Percentiles rank a stretch among this genome's conserved stretches.
Evolutionary conservation across 2,888 invertebrate species (phyloP).

Genomic region (Mechanitis mazaeus): DNA sequence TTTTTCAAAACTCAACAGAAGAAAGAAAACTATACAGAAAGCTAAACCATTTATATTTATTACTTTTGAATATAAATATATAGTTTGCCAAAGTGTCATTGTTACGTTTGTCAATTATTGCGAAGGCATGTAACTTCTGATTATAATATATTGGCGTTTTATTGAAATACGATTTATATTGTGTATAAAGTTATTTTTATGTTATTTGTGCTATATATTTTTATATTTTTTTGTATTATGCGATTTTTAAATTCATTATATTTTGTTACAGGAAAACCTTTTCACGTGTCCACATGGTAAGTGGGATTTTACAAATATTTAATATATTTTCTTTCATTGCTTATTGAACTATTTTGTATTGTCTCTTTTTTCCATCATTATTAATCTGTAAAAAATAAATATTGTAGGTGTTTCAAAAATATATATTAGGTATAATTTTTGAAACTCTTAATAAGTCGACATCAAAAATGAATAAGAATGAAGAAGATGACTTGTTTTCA

Average conservation of each 20-base stretch:
- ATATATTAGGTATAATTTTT: too few species aligned
- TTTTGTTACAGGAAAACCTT: constrained; percentile 79
- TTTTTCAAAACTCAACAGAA: too few species aligned
- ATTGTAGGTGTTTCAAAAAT: too few species aligned
- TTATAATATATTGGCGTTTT: constrained; percentile 20
- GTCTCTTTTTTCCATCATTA: too few species aligned
- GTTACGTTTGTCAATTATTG: constrained; percentile 30
- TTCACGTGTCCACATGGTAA: constrained; percentile 86
- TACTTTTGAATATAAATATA: too few species aligned
- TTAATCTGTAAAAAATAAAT: too few species aligned
- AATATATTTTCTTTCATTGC: constrained; percentile 2
- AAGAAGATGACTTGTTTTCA: too few species aligned
- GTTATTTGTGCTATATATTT: neutral
- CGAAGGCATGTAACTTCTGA: constrained; percentile 8
- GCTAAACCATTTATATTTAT: too few species aligned
- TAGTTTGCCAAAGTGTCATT: constrained; percentile 3
- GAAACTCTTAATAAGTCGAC: too few species aligned
- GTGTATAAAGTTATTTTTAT: neutral
- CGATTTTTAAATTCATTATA: constrained; percentile 28
- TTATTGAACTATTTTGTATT: neutral
- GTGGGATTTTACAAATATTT: constrained; percentile 41
- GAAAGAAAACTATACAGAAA: too few species aligned
- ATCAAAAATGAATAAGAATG: too few species aligned
- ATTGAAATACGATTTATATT: constrained; percentile 9
- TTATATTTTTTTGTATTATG: neutral